Conservation (phyloP, 1,140 invertebrate species). For the Scaptomyza graminum region DNA sequence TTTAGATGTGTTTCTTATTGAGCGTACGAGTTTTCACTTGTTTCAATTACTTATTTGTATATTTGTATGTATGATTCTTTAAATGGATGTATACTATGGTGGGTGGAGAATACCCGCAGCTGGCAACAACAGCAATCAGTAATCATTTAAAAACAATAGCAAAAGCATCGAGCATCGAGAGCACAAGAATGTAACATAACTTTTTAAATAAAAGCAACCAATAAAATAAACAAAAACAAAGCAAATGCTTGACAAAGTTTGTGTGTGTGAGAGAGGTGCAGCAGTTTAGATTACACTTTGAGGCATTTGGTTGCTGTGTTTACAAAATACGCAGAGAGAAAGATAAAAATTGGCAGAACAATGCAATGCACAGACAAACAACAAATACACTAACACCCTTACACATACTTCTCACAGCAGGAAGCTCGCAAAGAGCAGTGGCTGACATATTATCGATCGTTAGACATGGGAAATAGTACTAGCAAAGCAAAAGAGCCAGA, state of each 20-base stretch:
- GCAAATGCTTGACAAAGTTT: conserved; percentile 35
- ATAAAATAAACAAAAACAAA: conserved; percentile 69
- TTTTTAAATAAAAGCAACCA: conserved; percentile 62
- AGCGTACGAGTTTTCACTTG: neutral
- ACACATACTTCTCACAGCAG: conserved; percentile 36
- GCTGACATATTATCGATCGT: conserved; percentile 72
- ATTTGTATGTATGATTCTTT: no score
- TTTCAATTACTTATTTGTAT: no score
- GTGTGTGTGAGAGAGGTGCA: conserved; percentile 1
- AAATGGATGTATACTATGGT: conserved; percentile 6
- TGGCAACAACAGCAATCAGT: conserved; percentile 50
- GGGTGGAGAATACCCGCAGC: conserved; percentile 21
- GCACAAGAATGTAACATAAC: conserved; percentile 42
- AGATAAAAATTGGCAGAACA: conserved; percentile 55
- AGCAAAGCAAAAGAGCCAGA: conserved; percentile 27
- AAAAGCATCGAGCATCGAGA: neutral
- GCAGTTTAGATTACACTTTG: conserved; percentile 10
- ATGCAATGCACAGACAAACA: conserved; percentile 59
- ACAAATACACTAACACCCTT: conserved; percentile 12
- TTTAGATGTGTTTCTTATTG: conserved; percentile 28
- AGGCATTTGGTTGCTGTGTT: conserved; percentile 34
- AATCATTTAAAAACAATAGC: conserved; percentile 44
- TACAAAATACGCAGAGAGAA: conserved; percentile 35
- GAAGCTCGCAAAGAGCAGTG: conserved; percentile 45
- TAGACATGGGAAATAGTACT: conserved; percentile 30